Percentiles rank a stretch among this genome's conserved stretches.
Evolutionary conservation across 1,140 invertebrate species (phyloP).

Genomic region (Ephestia elutella): DNA sequence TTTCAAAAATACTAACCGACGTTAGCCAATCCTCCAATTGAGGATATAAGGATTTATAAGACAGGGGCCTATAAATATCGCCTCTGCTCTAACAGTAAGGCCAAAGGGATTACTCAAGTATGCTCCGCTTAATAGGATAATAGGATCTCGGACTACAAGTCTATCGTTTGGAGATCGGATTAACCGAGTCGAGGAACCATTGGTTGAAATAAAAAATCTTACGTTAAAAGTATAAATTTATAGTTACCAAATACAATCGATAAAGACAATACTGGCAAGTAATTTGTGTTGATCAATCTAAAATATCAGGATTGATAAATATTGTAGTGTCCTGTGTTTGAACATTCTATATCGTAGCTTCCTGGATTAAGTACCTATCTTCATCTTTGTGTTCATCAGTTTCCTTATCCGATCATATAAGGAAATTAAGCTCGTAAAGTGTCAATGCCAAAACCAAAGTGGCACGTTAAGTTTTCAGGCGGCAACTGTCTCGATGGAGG

Average conservation of each 20-base stretch:
- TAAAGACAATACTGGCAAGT: no score
- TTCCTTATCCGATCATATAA: no score
- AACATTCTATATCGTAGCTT: no score
- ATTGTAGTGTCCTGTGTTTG: no score
- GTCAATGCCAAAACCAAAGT: constrained; percentile 62
- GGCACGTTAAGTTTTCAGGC: constrained; percentile 60
- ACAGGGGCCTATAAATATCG: neutral
- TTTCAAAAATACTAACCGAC: constrained; percentile 14
- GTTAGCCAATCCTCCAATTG: constrained; percentile 36
- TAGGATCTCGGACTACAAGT: neutral
- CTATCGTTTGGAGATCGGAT: no score
- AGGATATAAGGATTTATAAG: constrained; percentile 32
- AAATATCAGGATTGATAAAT: no score
- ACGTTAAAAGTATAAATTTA: no score
- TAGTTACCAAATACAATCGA: neutral
- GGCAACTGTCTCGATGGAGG: constrained; percentile 37
- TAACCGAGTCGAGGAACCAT: no score
- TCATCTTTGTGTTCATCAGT: no score
- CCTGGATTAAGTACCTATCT: no score
- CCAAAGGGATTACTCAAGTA: neutral
- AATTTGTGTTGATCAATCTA: no score
- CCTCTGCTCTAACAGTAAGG: neutral
- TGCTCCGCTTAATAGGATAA: neutral
- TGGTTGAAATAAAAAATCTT: no score
- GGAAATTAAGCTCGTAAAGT: constrained; percentile 31